A percentile compares a stretch with the other conserved stretches of the same genome.
Conservation (phyloP, 1,140 invertebrate genomes). For the Catajapyx aquilonaris region DNA sequence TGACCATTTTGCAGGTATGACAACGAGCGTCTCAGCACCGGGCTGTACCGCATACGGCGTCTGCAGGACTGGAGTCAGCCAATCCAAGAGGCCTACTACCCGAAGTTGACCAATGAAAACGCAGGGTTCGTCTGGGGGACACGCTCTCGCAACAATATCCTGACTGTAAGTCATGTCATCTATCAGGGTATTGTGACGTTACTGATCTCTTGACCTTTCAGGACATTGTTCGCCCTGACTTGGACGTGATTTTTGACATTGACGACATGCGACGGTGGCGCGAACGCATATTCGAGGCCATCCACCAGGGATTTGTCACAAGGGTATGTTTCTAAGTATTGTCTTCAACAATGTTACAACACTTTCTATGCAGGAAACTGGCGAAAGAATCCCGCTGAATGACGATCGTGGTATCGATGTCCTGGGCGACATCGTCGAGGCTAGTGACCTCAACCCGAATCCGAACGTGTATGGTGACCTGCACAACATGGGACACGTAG, state of each 20-base stretch:
- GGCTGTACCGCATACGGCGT: slow-evolving; percentile 9
- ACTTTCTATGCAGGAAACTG: slow-evolving; percentile 17
- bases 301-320: slow-evolving; percentile 18
- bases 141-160: not conserved
- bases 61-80: slow-evolving; percentile 7
- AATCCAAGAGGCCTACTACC: slow-evolving; percentile 12
- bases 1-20: slow-evolving; percentile 14
- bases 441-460: slow-evolving; percentile 19
- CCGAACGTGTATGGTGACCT: slow-evolving; percentile 29
- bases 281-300: slow-evolving; percentile 20
- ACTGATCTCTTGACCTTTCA: too few relatives aligned
- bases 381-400: slow-evolving; percentile 28
- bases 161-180: too few relatives aligned
- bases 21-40: slow-evolving; percentile 14
- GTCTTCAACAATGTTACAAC: too few relatives aligned
- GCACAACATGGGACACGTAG: slow-evolving; percentile 35
- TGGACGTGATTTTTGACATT: slow-evolving; percentile 24
- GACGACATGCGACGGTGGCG: slow-evolving; percentile 25
- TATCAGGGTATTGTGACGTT: too few relatives aligned
- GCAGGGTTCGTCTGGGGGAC: slow-evolving; percentile 9
- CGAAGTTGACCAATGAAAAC: slow-evolving; percentile 11
- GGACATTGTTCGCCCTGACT: not conserved
- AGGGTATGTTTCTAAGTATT: slow-evolving; percentile 10
- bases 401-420: slow-evolving; percentile 50
- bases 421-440: slow-evolving; percentile 25